phyloP scores from a whole-genome alignment of 2,797 vertebrate genomes.

The Alexandromys oeconomus region DNA sequence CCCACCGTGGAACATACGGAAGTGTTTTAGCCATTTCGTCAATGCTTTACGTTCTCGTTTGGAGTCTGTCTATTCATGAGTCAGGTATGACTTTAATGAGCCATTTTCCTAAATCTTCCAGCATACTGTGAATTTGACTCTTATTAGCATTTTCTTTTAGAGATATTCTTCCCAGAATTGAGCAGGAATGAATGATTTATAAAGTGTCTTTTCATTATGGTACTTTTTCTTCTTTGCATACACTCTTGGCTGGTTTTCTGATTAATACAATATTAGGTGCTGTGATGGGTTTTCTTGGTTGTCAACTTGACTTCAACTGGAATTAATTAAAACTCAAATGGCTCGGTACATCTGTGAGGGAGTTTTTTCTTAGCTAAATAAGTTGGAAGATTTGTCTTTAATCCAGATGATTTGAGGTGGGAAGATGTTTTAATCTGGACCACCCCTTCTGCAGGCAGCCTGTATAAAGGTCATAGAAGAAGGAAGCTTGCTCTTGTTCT shows the following conservation, averaged over 20 bases:
- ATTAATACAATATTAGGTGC: constrained; percentile 27
- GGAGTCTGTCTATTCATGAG: not conserved
- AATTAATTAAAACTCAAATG: not conserved
- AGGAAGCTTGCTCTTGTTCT: too few species aligned
- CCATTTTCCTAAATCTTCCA: not conserved
- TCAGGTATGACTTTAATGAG: constrained; percentile 35
- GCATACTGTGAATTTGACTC: not conserved
- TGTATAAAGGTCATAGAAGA: not conserved
- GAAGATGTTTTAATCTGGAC: not conserved
- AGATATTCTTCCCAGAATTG: not conserved
- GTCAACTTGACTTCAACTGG: not conserved
- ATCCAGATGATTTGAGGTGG: not conserved
- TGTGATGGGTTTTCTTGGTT: not conserved
- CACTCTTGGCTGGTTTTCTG: not conserved
- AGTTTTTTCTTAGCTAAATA: not conserved
- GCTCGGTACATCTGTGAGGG: too few species aligned
- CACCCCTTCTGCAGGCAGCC: not conserved
- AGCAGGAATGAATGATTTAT: not conserved
- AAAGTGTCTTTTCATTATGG: not conserved
- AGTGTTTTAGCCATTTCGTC: not conserved
- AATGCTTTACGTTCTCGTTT: not conserved
- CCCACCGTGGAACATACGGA: not conserved
- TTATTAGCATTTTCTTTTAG: not conserved
- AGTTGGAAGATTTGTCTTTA: too few species aligned
- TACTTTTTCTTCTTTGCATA: not conserved